These are phyloP conservation scores for Platichthys flesus DNA, from an alignment of 2,113 vertebrate genomes.

Conservation along the genomic window DNA sequence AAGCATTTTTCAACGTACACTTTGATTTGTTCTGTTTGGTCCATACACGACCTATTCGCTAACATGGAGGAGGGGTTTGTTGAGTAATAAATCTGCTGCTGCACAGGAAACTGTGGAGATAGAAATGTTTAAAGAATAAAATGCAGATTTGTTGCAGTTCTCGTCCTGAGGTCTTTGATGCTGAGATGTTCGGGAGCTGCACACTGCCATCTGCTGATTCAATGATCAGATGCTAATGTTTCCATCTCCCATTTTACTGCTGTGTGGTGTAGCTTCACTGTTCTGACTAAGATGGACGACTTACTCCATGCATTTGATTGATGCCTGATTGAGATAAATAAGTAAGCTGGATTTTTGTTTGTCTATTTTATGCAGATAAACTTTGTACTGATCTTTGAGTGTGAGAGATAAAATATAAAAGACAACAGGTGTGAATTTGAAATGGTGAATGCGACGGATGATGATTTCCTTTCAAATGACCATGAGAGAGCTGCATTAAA, in stretches of 20 bases:
- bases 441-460: too few relatives aligned
- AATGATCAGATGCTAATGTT: neutral
- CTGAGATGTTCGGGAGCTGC: constrained; percentile 12
- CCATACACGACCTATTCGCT: too few relatives aligned
- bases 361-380: neutral
- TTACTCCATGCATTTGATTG: neutral
- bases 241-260: constrained; percentile 24
- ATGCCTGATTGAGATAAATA: neutral
- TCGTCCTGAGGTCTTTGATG: neutral
- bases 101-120: neutral
- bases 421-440: neutral
- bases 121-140: neutral
- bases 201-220: constrained; percentile 67
- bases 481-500: too few relatives aligned
- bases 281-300: constrained; percentile 35
- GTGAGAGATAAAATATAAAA: neutral
- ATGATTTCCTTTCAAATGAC: neutral
- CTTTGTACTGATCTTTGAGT: neutral
- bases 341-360: neutral
- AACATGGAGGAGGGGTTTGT: too few relatives aligned
- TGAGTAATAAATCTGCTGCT: too few relatives aligned
- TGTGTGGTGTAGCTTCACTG: neutral
- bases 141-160: neutral
- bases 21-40: too few relatives aligned
- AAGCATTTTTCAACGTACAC: too few relatives aligned